Evolutionary conservation across 1,140 invertebrate genomes (phyloP).

Genomic region (Planococcus citri): DNA sequence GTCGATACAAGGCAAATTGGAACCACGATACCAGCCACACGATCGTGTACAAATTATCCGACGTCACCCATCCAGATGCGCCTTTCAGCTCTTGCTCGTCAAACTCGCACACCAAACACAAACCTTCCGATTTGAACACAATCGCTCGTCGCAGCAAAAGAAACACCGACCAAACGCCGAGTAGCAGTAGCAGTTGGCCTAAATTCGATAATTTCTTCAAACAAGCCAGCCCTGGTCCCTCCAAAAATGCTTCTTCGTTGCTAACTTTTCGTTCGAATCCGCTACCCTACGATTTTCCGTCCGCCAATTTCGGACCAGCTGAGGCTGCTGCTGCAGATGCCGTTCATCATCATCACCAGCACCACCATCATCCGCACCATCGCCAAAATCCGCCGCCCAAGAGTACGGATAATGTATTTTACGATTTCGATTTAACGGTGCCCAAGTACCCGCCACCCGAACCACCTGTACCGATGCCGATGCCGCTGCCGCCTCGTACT

Average conservation of each 20-base stretch:
- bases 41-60: conserved; percentile 67
- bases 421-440: not conserved
- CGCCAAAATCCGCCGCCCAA: too few relatives aligned
- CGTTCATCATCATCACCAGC: not conserved
- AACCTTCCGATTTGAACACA: conserved; percentile 3
- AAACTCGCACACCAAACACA: conserved; percentile 13
- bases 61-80: conserved; percentile 42
- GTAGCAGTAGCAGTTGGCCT: not conserved
- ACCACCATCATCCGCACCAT: too few relatives aligned
- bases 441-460: too few relatives aligned
- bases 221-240: not conserved
- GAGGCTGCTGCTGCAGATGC: not conserved
- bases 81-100: conserved; percentile 22
- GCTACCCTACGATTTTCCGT: not conserved
- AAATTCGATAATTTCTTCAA: not conserved
- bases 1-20: conserved; percentile 43
- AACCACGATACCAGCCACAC: conserved; percentile 49
- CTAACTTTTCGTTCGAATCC: not conserved
- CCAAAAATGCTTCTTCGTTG: not conserved
- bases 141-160: conserved; percentile 11
- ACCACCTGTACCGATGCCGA: not conserved
- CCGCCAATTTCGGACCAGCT: not conserved
- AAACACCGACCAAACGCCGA: not conserved
- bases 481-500: not conserved
- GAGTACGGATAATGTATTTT: not conserved